These are phyloP conservation scores for Pantala flavescens DNA, from an alignment of 1,140 invertebrate species.

Conservation along the genomic window DNA sequence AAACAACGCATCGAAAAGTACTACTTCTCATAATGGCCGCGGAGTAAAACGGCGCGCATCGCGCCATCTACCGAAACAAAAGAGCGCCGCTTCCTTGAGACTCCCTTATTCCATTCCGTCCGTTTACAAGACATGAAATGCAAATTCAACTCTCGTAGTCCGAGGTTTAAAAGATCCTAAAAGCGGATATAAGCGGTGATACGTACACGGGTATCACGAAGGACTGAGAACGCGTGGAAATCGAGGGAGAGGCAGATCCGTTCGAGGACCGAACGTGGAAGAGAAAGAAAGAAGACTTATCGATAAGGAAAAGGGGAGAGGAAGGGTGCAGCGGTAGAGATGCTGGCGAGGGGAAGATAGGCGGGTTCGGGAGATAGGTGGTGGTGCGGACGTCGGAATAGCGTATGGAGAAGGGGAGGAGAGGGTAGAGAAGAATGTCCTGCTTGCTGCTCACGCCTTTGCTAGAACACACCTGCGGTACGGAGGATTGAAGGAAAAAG, in stretches of 20 bases:
- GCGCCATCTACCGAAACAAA: no score
- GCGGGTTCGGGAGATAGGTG: background rate
- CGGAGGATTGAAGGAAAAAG: background rate
- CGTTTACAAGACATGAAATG: slow-evolving; percentile 2
- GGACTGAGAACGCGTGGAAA: background rate
- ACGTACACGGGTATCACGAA: slow-evolving; percentile 3
- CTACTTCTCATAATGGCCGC: no score
- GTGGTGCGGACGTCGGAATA: no score
- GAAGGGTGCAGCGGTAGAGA: background rate
- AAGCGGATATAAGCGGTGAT: slow-evolving; percentile 4
- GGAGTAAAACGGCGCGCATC: no score
- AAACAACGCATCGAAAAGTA: no score
- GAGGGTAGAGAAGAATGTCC: background rate
- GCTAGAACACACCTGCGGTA: background rate
- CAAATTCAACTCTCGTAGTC: background rate
- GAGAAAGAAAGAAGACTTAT: no score
- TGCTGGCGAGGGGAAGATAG: background rate
- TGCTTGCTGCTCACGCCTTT: background rate
- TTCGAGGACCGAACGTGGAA: no score
- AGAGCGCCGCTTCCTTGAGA: no score
- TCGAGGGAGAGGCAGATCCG: background rate
- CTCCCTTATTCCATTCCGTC: background rate
- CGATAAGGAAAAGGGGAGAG: background rate
- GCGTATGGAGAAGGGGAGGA: background rate
- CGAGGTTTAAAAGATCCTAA: background rate